These are phyloP conservation scores for Eidolon dupreanum DNA, from an alignment of 2,797 vertebrate genomes.

Conservation along the genomic window DNA sequence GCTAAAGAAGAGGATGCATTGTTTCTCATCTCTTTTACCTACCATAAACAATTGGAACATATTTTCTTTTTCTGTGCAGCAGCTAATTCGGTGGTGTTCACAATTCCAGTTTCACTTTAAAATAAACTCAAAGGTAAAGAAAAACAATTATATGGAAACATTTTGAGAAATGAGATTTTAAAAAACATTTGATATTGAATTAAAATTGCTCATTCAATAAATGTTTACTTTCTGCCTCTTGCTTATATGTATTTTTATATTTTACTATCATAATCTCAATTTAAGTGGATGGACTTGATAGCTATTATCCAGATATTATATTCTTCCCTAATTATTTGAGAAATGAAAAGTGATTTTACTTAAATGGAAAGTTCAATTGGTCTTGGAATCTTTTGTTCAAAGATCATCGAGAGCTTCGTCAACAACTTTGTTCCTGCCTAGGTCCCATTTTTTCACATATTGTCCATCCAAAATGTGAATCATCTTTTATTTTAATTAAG, in stretches of 20 bases:
- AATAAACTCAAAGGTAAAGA: slow-evolving; percentile 48
- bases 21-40: background rate
- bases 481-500: background rate
- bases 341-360: slow-evolving; percentile 21
- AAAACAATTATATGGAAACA: slow-evolving; percentile 15
- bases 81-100: background rate
- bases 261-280: slow-evolving; percentile 9
- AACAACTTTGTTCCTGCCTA: background rate
- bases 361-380: background rate
- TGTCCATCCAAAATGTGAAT: background rate
- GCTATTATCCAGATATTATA: background rate
- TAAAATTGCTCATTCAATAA: slow-evolving; percentile 46
- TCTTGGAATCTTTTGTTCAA: background rate
- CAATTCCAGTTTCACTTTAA: slow-evolving; percentile 33
- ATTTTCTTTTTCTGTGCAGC: background rate
- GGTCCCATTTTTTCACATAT: background rate
- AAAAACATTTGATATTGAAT: background rate
- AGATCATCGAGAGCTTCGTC: background rate
- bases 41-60: background rate
- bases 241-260: slow-evolving; percentile 29
- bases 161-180: background rate
- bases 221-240: slow-evolving; percentile 13
- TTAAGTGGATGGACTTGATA: background rate
- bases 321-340: slow-evolving; percentile 16
- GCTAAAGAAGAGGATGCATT: background rate